Conservation (phyloP, 2,797 vertebrate species). For the Neosalanx taihuensis region DNA sequence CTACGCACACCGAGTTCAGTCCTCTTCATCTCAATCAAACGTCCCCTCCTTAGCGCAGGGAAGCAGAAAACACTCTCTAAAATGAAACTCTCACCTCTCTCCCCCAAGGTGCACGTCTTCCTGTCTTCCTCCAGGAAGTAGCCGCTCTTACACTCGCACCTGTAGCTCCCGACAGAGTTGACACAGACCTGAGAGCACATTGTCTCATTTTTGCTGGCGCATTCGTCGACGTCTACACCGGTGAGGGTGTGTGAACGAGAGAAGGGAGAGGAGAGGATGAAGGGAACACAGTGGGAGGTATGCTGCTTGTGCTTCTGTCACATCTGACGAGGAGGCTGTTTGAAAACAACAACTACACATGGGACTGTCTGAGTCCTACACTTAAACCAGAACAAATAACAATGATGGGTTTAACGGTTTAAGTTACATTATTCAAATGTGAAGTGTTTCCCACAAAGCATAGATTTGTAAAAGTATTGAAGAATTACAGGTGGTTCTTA, state of each 20-base stretch:
- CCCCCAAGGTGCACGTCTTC: slow-evolving; percentile 85
- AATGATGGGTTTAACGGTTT: too few species aligned
- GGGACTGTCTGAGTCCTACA: not conserved
- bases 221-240: slow-evolving; percentile 87
- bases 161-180: slow-evolving; percentile 90
- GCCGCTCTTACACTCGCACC: slow-evolving; percentile 86
- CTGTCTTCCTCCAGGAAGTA: slow-evolving; percentile 84
- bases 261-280: not conserved
- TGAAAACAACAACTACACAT: not conserved
- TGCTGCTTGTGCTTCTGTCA: not conserved
- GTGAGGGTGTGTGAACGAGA: slow-evolving; percentile 9
- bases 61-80: slow-evolving; percentile 25
- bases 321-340: not conserved
- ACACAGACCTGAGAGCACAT: slow-evolving; percentile 88
- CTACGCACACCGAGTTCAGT: slow-evolving; percentile 16
- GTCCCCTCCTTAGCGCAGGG: slow-evolving; percentile 26
- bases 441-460: too few species aligned
- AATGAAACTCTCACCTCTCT: slow-evolving; percentile 76
- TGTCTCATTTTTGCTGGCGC: slow-evolving; percentile 77
- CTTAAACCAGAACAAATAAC: not conserved
- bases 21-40: slow-evolving; percentile 34
- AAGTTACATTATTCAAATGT: too few species aligned
- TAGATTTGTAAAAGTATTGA: too few species aligned
- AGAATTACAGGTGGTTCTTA: too few species aligned
- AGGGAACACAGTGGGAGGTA: not conserved